These are phyloP conservation scores for Apus apus DNA, from an alignment of 2,113 vertebrate genomes.

Conservation along the genomic window DNA sequence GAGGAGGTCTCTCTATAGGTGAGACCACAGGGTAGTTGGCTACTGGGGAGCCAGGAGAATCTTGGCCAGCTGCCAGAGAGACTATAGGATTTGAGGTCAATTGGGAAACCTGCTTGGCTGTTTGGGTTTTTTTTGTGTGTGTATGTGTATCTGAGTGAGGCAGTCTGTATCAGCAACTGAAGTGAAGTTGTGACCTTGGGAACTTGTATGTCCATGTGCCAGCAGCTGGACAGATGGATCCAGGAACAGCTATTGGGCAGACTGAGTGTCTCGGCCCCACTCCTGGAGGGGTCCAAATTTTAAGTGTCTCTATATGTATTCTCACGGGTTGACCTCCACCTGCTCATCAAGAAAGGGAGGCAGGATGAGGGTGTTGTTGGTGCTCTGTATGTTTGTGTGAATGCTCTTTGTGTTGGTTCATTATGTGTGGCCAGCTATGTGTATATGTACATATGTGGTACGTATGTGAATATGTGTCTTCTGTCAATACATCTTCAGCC, in stretches of 20 bases:
- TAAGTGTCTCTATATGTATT: background rate
- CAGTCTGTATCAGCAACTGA: background rate
- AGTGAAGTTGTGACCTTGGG: background rate
- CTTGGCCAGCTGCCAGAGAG: background rate
- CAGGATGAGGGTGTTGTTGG: background rate
- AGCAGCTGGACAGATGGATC: background rate
- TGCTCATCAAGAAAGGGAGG: background rate
- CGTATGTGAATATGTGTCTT: accelerated
- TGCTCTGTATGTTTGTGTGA: background rate
- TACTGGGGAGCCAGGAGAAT: background rate
- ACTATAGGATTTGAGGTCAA: background rate
- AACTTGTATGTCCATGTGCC: background rate
- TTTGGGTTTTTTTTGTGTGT: too few species aligned
- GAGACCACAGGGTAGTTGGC: background rate
- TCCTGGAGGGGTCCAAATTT: background rate
- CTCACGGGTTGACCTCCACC: background rate
- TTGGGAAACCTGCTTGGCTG: background rate
- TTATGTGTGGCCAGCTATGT: background rate
- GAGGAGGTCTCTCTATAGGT: too few species aligned
- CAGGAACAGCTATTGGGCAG: background rate
- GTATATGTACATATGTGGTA: too few species aligned
- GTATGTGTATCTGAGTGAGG: too few species aligned
- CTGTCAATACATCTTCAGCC: background rate
- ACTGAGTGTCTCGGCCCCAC: background rate
- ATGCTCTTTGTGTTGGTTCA: background rate